Conservation (phyloP, 2,113 vertebrate genomes). For the Megaleporinus macrocephalus region DNA sequence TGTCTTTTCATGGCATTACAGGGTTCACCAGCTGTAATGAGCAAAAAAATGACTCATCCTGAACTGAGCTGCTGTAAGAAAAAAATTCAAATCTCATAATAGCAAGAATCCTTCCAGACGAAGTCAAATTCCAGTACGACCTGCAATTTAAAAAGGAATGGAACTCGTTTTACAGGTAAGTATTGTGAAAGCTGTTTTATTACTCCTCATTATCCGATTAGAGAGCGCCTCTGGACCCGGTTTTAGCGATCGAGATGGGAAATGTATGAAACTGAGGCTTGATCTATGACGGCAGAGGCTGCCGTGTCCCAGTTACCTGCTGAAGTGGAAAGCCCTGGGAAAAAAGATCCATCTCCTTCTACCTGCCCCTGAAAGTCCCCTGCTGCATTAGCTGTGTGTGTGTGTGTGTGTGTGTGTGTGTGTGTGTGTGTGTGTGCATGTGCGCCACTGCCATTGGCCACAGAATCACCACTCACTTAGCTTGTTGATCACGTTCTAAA, state of each 20-base stretch:
- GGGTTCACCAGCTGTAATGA: not conserved
- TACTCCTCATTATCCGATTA: conserved; percentile 35
- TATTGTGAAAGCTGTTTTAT: conserved; percentile 4
- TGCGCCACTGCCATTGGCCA: not conserved
- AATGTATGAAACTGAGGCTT: conserved; percentile 19
- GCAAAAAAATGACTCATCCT: not conserved
- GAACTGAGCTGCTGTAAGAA: not conserved
- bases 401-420: conserved; percentile 15
- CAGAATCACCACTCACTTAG: not conserved
- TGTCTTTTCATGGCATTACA: no score
- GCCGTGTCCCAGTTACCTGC: conserved; percentile 37
- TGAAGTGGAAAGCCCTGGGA: conserved; percentile 40
- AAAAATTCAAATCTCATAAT: not conserved
- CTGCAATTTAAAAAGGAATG: not conserved
- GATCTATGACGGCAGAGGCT: conserved; percentile 24
- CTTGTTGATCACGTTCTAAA: not conserved
- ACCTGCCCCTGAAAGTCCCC: conserved; percentile 6
- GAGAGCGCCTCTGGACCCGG: not conserved
- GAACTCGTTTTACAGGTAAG: conserved; percentile 16
- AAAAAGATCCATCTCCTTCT: conserved; percentile 40
- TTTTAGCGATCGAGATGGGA: conserved; percentile 14
- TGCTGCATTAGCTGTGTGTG: not conserved
- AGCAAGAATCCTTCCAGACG: not conserved
- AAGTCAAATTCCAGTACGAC: not conserved
- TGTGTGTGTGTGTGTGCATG: not conserved